A percentile compares a stretch with the other conserved stretches of the same genome.
Evolutionary conservation across 2,113 vertebrate genomes (phyloP).

Genomic region (Tylochromis polylepis): DNA sequence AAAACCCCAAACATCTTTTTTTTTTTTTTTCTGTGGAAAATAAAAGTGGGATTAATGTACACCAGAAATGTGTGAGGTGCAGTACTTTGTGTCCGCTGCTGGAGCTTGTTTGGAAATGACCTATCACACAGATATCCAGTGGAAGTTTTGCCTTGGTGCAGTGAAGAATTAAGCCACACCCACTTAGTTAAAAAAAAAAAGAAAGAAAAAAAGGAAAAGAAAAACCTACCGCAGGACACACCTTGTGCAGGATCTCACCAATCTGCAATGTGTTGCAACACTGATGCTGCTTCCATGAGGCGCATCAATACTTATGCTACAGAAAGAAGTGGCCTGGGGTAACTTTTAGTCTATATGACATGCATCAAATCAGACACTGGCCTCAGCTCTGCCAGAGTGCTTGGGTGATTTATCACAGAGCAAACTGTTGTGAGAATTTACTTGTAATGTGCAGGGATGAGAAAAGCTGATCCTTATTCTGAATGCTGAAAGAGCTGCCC

Average conservation of each 20-base stretch:
- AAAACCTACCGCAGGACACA: conserved; percentile 53
- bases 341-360: not conserved
- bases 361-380: not conserved
- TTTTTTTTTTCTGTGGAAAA: conserved; percentile 65
- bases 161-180: conserved; percentile 61
- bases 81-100: conserved; percentile 61
- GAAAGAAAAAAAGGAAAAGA: not conserved
- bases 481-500: conserved; percentile 37
- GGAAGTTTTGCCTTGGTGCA: conserved; percentile 57
- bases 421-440: not conserved
- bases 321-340: not conserved
- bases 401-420: not conserved
- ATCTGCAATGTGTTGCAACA: conserved; percentile 55
- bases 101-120: conserved; percentile 21
- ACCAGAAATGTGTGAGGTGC: conserved; percentile 66
- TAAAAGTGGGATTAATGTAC: conserved; percentile 75
- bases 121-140: conserved; percentile 16
- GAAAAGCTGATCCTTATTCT: conserved; percentile 13
- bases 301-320: conserved; percentile 22
- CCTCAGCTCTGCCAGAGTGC: not conserved
- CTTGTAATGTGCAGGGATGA: conserved; percentile 12
- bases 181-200: conserved; percentile 20
- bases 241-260: conserved; percentile 42
- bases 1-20: conserved; percentile 27
- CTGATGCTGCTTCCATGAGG: conserved; percentile 31